phyloP scores from a whole-genome alignment of 2,888 invertebrate species.

The Watsonalla cultraria region DNA sequence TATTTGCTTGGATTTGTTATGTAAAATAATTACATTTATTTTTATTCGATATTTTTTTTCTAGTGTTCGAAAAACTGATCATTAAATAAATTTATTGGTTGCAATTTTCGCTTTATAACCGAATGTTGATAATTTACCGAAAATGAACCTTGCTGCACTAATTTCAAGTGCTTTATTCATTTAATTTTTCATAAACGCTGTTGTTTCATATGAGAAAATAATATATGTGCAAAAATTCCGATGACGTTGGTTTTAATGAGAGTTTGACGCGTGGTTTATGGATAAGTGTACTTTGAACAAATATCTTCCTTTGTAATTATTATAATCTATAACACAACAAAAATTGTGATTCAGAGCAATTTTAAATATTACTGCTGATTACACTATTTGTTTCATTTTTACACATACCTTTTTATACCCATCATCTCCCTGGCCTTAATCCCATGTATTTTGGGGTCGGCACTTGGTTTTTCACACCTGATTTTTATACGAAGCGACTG shows the following conservation, averaged over 20 bases:
- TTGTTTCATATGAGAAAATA: slow-evolving; percentile 6
- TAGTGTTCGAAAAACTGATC: not conserved
- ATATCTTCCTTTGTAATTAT: slow-evolving; percentile 77
- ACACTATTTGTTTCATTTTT: slow-evolving; percentile 52
- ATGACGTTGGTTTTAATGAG: slow-evolving; percentile 40
- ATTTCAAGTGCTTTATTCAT: slow-evolving; percentile 13
- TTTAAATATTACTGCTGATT: slow-evolving; percentile 79
- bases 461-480: no score
- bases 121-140: slow-evolving; percentile 13
- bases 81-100: not conserved
- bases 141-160: slow-evolving; percentile 8
- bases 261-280: slow-evolving; percentile 38
- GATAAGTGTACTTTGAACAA: slow-evolving; percentile 66
- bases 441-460: no score
- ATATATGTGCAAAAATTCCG: slow-evolving; percentile 9
- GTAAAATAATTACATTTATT: no score
- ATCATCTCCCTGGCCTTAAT: no score
- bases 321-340: slow-evolving; percentile 76
- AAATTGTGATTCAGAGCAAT: slow-evolving; percentile 79
- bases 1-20: no score
- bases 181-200: slow-evolving; percentile 6
- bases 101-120: slow-evolving; percentile 6
- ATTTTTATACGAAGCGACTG: no score
- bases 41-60: no score
- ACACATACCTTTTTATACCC: not conserved